Conservation (phyloP, 1,140 invertebrate species). For the Kradibia gibbosae region DNA sequence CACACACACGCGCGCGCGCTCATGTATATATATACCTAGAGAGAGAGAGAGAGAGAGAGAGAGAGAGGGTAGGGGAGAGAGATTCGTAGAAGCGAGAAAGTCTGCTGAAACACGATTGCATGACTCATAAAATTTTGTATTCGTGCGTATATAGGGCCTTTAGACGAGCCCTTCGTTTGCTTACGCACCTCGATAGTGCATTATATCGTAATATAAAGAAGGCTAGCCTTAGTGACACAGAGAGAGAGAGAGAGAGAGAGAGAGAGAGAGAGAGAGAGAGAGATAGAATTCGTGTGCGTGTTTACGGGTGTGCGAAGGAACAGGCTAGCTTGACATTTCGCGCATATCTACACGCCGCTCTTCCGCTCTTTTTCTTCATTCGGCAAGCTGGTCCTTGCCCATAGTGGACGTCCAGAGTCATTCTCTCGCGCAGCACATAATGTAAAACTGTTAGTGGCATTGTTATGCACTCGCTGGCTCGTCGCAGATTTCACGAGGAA, state of each 20-base stretch:
- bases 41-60: neutral
- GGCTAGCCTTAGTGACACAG: too few species aligned
- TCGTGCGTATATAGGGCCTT: neutral
- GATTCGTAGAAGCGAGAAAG: neutral
- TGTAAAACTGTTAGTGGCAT: neutral
- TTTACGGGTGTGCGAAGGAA: too few species aligned
- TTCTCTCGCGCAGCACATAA: neutral
- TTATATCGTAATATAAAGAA: too few species aligned
- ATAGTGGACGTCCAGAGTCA: neutral
- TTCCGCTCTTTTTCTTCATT: too few species aligned
- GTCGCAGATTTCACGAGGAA: conserved; percentile 13
- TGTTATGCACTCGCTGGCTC: conserved; percentile 3
- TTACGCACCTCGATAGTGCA: neutral
- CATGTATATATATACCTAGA: too few species aligned
- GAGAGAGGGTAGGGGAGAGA: neutral
- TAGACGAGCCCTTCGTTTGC: neutral
- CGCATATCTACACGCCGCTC: too few species aligned
- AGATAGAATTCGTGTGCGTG: neutral
- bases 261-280: neutral
- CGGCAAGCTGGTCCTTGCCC: too few species aligned
- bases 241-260: neutral
- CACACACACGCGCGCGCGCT: too few species aligned
- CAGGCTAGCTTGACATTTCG: too few species aligned
- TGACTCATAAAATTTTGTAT: conserved; percentile 32
- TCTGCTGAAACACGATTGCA: conserved; percentile 9